Evolutionary conservation across 2,888 invertebrate species (phyloP).

Genomic region (Morpho deidamia): DNA sequence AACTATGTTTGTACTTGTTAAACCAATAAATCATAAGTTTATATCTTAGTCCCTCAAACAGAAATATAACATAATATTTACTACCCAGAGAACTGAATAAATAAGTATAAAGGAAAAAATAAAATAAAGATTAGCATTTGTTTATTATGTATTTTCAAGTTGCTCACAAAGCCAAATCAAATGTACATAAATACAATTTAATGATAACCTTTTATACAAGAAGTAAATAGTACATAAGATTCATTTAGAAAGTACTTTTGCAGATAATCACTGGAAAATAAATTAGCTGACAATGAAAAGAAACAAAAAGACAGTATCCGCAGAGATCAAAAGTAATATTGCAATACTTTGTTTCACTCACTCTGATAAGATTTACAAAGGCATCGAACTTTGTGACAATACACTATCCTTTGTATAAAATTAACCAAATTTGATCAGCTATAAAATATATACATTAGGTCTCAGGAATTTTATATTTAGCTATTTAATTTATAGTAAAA

Average conservation of each 20-base stretch:
- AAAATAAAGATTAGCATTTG: constrained; percentile 72
- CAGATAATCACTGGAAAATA: constrained; percentile 51
- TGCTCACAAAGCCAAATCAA: constrained; percentile 78
- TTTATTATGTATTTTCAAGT: constrained; percentile 76
- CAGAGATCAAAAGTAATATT: constrained; percentile 63
- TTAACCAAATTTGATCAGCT: constrained; percentile 70
- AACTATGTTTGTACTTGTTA: too few species aligned
- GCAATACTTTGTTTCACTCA: constrained; percentile 44
- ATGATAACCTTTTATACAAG: constrained; percentile 74
- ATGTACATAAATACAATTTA: constrained; percentile 77
- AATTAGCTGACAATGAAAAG: constrained; percentile 49
- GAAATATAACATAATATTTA: neutral
- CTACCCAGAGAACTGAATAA: neutral
- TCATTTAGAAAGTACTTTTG: constrained; percentile 53
- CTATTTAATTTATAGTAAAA: constrained; percentile 73
- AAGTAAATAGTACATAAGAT: constrained; percentile 69
- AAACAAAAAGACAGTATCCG: constrained; percentile 55
- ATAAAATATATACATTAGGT: constrained; percentile 75
- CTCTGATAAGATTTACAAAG: constrained; percentile 51
- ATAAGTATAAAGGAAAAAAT: constrained; percentile 36
- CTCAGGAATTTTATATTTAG: constrained; percentile 56
- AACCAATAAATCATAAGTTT: too few species aligned
- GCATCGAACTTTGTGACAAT: constrained; percentile 64
- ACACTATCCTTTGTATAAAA: constrained; percentile 71
- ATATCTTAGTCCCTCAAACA: neutral